Conservation (phyloP, 1,140 invertebrate species). For the Neodiprion fabricii region DNA sequence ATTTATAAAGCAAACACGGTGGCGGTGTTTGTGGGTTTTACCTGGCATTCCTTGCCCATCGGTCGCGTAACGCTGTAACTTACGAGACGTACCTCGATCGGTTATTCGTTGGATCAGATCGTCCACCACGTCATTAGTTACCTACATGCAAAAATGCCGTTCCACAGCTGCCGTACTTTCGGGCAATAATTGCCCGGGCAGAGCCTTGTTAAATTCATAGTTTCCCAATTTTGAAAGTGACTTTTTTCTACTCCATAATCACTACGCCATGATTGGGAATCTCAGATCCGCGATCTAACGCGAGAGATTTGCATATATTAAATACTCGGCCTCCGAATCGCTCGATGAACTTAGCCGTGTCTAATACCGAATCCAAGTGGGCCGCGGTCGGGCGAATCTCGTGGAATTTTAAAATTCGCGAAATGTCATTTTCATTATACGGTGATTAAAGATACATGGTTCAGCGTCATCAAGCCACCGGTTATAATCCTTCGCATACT, state of each 20-base stretch:
- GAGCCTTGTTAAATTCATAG: background rate
- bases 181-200: background rate
- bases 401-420: background rate
- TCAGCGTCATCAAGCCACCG: no score
- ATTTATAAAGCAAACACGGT: background rate
- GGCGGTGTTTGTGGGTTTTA: background rate
- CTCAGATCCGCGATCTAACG: background rate
- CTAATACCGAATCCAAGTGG: no score
- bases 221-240: constrained; percentile 34
- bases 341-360: constrained; percentile 20
- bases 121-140: background rate
- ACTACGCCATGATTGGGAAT: background rate
- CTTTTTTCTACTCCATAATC: background rate
- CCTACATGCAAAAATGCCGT: background rate
- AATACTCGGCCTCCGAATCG: constrained; percentile 20
- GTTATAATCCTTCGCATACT: no score
- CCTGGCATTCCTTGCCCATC: background rate
- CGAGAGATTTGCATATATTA: constrained; percentile 35
- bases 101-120: background rate
- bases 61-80: background rate
- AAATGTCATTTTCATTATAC: background rate
- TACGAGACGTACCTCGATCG: background rate
- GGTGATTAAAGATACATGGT: background rate
- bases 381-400: background rate
- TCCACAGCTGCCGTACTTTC: background rate